Evolutionary conservation across 2,113 vertebrate genomes (phyloP).

Genomic region (Tachuris rubrigastra): DNA sequence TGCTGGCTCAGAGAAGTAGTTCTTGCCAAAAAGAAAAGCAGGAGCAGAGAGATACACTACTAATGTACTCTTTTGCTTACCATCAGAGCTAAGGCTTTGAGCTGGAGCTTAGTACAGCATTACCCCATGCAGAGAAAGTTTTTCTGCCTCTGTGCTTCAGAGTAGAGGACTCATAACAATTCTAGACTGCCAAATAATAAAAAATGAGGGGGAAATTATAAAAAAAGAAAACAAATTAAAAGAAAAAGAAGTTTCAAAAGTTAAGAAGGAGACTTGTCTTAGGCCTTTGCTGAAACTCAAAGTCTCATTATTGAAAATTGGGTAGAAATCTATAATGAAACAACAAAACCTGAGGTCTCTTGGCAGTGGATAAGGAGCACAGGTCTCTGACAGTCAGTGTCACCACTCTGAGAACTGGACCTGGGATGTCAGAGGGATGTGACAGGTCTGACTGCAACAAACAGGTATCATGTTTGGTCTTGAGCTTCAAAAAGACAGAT

Average conservation of each 20-base stretch:
- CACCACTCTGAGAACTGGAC: background rate
- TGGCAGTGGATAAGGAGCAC: background rate
- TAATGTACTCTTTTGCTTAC: conserved; percentile 59
- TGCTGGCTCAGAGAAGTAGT: conserved; percentile 71
- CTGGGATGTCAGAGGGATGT: background rate
- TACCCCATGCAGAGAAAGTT: conserved; percentile 29
- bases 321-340: background rate
- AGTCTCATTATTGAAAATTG: background rate
- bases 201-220: background rate
- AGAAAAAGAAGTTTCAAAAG: background rate
- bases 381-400: background rate
- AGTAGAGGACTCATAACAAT: background rate
- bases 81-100: conserved; percentile 40
- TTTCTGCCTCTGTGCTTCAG: conserved; percentile 21
- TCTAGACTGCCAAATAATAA: background rate
- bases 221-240: background rate
- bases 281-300: background rate
- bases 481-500: background rate
- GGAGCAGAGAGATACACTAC: conserved; percentile 56
- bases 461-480: background rate
- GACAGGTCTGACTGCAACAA: background rate
- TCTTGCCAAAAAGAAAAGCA: conserved; percentile 76
- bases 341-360: background rate
- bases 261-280: background rate
- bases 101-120: conserved; percentile 29